A percentile compares a stretch with the other conserved stretches of the same genome.
Evolutionary conservation across 2,113 vertebrate species (phyloP).

Genomic region (Dromas ardeola): DNA sequence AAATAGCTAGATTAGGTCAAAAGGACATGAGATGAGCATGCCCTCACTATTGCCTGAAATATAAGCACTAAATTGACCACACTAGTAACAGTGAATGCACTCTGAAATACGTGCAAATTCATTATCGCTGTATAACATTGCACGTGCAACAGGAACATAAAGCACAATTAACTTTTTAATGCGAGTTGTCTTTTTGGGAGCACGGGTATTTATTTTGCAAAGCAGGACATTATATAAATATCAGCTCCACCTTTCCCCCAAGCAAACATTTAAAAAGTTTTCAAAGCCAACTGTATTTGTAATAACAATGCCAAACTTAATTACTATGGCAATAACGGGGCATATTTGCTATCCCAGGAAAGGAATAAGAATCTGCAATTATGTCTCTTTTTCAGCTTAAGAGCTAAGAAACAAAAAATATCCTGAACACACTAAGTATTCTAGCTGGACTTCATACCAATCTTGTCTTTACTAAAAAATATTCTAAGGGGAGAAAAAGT

Average conservation of each 20-base stretch:
- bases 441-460: not conserved
- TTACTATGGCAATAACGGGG: not conserved
- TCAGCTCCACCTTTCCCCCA: not conserved
- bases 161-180: not conserved
- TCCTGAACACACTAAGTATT: not conserved
- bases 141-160: not conserved
- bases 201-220: not conserved
- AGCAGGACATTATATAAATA: not conserved
- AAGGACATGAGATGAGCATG: not conserved
- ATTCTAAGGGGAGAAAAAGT: not conserved
- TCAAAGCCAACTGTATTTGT: not conserved
- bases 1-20: not conserved
- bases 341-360: not conserved
- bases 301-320: not conserved
- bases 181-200: not conserved
- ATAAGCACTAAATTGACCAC: not conserved
- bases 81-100: not conserved
- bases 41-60: not conserved
- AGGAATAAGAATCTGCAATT: not conserved
- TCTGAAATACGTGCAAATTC: not conserved
- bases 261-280: not conserved
- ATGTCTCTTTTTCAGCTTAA: not conserved
- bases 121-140: not conserved
- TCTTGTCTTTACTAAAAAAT: not conserved
- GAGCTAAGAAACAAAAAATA: not conserved